Evolutionary conservation across 2,888 invertebrate genomes (phyloP).

Genomic region (Ctenicera cuprea): DNA sequence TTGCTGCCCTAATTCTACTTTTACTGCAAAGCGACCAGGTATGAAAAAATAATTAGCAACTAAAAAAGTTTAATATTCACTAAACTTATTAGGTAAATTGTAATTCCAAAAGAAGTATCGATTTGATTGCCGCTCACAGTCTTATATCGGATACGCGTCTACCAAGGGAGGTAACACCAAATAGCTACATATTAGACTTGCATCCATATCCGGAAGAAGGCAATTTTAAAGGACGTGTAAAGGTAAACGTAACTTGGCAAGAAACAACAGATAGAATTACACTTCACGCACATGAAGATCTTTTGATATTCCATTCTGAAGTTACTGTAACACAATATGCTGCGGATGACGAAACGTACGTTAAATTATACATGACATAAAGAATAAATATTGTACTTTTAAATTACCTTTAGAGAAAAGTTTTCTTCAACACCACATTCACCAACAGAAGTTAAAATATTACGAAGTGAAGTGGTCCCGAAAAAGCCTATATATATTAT

Average conservation of each 20-base stretch:
- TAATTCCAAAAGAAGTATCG: conserved; percentile 76
- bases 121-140: conserved; percentile 81
- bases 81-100: conserved; percentile 9
- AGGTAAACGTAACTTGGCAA: conserved; percentile 82
- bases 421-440: conserved; percentile 59
- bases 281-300: conserved; percentile 80
- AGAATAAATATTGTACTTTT: background rate
- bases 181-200: conserved; percentile 80
- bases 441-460: conserved; percentile 65
- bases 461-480: conserved; percentile 74
- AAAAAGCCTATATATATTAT: conserved; percentile 80
- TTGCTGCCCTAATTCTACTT: conserved; percentile 1
- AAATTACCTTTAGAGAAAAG: conserved; percentile 56
- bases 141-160: conserved; percentile 79
- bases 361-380: conserved; percentile 17
- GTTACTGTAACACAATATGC: conserved; percentile 71
- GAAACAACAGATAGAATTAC: conserved; percentile 78
- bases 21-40: conserved; percentile 22
- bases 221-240: conserved; percentile 80
- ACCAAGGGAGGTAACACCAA: conserved; percentile 79
- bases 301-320: conserved; percentile 76
- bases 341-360: conserved; percentile 66
- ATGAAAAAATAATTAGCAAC: background rate
- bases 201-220: conserved; percentile 80
- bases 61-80: background rate